A percentile compares a stretch with the other conserved stretches of the same genome.
phyloP scores from a whole-genome alignment of 1,140 invertebrate species.

The Babylonia areolata region DNA sequence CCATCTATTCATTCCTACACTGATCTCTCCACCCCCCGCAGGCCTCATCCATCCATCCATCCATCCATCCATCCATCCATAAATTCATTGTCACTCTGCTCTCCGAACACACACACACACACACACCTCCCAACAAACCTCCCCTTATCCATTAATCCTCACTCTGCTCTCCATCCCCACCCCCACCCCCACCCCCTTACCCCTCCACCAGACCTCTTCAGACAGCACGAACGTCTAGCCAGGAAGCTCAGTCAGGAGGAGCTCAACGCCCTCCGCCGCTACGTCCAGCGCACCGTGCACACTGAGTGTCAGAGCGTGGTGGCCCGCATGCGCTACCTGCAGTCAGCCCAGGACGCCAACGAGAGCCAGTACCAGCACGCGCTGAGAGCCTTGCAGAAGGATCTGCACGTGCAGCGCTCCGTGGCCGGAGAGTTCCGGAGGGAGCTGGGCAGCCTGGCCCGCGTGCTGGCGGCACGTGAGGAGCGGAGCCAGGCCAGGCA shows the following conservation, averaged over 20 bases:
- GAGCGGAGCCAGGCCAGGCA: constrained; percentile 15
- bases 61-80: background rate
- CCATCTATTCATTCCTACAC: no score
- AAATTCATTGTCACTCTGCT: background rate
- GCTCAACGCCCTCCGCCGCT: constrained; percentile 34
- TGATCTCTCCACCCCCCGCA: no score
- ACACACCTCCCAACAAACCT: background rate
- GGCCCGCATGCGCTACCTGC: constrained; percentile 34
- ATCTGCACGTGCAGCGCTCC: constrained; percentile 19
- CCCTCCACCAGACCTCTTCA: constrained; percentile 27
- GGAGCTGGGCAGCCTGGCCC: constrained; percentile 38
- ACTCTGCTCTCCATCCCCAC: background rate
- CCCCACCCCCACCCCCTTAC: no score
- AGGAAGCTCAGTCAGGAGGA: constrained; percentile 41
- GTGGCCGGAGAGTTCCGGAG: constrained; percentile 42
- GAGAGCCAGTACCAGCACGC: constrained; percentile 37
- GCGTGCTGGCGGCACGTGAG: constrained; percentile 34
- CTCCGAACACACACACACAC: background rate
- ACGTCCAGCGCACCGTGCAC: constrained; percentile 13
- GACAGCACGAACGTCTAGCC: constrained; percentile 36
- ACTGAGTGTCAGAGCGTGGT: constrained; percentile 33
- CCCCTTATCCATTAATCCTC: background rate
- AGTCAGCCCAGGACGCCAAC: constrained; percentile 38
- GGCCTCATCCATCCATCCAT: no score
- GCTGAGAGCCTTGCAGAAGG: constrained; percentile 35